Evolutionary conservation across 2,888 invertebrate species (phyloP).

Genomic region (Thecocarcelia acutangulata): DNA sequence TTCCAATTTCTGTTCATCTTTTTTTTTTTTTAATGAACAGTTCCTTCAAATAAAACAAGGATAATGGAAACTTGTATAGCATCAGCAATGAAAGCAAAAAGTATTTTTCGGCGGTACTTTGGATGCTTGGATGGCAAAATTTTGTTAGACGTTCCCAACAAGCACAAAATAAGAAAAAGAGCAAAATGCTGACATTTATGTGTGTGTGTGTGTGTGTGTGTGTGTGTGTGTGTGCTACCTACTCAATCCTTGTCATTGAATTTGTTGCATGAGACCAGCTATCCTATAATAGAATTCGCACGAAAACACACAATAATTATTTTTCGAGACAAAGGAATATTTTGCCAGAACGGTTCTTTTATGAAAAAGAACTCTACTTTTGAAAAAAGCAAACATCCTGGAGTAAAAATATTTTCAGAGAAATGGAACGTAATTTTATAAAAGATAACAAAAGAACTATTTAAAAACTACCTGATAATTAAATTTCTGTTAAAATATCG

Average conservation of each 20-base stretch:
- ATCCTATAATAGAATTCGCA: constrained; percentile 22
- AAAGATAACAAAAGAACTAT: no score
- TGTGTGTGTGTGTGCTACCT: neutral
- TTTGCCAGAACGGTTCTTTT: no score
- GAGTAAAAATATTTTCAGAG: no score
- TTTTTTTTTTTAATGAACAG: constrained; percentile 47
- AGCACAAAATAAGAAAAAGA: neutral
- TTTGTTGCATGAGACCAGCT: constrained; percentile 34
- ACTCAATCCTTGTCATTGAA: constrained; percentile 1
- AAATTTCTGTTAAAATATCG: no score
- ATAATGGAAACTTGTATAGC: constrained; percentile 55
- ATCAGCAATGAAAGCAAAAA: constrained; percentile 52
- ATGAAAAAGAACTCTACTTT: no score
- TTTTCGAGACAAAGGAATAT: no score
- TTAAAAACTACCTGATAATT: no score
- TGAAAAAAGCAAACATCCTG: no score
- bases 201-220: neutral
- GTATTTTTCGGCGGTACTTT: neutral
- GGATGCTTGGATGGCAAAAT: constrained; percentile 38
- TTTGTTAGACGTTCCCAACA: constrained; percentile 47
- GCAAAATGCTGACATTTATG: constrained; percentile 32
- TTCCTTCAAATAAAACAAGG: constrained; percentile 61
- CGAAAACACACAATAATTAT: no score
- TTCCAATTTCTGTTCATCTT: constrained; percentile 40
- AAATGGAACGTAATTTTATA: no score